Evolutionary conservation across 2,113 vertebrate genomes (phyloP), one percentile per base, ranked within the genome.

Genomic region (Illadopsis cleaveri): DNA sequence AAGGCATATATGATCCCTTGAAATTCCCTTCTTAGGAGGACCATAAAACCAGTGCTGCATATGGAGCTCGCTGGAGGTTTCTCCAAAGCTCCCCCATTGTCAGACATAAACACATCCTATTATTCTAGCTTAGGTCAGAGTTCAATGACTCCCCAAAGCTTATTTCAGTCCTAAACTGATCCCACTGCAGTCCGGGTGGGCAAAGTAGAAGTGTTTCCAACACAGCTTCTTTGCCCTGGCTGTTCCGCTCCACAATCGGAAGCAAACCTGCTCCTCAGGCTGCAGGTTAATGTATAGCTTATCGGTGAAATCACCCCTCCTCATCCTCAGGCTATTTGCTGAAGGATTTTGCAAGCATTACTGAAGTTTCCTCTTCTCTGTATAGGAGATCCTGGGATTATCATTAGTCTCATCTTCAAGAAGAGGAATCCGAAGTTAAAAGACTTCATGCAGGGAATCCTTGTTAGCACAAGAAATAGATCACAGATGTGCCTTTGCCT

Each of bases 51-150:
- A 73, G 72, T 35, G 77, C 64, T 93, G 93, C 88, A 78, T n/a
- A 60, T 68, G 79, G 86, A 89, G 80, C 85, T 95, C 88, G n/a
- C 88, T 94, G 92, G 93, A 94, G 85, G 64, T 84, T 95, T 96
- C 76, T 95, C 85, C 88, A 96, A 92, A 93, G 90, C 92, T 94
- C 93, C 45, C 88, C 82, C 72, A 61, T 92, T 93, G 96, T 93
- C 94, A 95, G 82, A 93, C 56, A 89, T 96, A 97, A 96, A 96
- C 92, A 96, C 90, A 95, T 95, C 93, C 90, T 96, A 94, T 96
- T 96, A 96, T 96, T 96, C 86, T 76, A 84, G 80, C 53, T 82
- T 66, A 86, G 96, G 94, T 94, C 94, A 96, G 86, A 93, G 92
- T 94, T 96, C 96, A 94, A 84, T 94, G 86, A 89, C 90, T 96